Base-by-base conservation (phyloP, 2,797 vertebrate species). In the Bovichtus diacanthus region DNA sequence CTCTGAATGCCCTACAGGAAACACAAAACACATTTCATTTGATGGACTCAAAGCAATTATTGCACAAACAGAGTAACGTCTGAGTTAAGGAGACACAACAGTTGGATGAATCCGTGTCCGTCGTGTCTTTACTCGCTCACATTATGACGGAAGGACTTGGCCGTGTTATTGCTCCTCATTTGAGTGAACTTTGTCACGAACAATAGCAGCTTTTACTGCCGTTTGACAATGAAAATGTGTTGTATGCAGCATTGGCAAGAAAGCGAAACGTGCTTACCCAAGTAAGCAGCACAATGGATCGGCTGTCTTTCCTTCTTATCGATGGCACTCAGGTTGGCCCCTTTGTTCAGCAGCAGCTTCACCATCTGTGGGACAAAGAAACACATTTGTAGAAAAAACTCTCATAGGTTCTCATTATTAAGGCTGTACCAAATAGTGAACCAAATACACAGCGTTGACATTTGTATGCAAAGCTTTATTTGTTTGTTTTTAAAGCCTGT, bases 301-400 rank as follows among this genome's bases (percentile, higher is more conserved):
- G 98, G 95, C 88, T 98, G 97, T 66, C 98, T 94, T 67, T 98
- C 97, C 92, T 97, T 99, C 92, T 98, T 97, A 93, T 99, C 98
- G 19, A 96, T 97, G 82, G 96, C 96, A 82, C 96, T 97, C 91
- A 98, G 93, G 90, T 96, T 97, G 91, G 97, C 97, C 76, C 98
- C 97, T 92, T 97, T 98, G 93, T 96, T 99, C 90, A 99, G 91
- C 77, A 99, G 95, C 93, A 99, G 88, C 87, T 96, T 97, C 87
- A 99, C 97, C 92, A 97, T 99, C 98, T 99, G 59, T 2, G 44
- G 74, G 4, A 68, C 3, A 60, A 50, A 59, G 6, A 2, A 16
- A 39, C 27, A 18, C 9, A 60, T 59, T 18, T 49, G n/a, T n/a
- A 44, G 7, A 39, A 2, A 3, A 21, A 23, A 3, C 0, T 2